A percentile compares a stretch with the other conserved stretches of the same genome.
These are phyloP conservation scores for Tenualosa ilisha DNA, from an alignment of 2,797 vertebrate species.

Conservation along the genomic window DNA sequence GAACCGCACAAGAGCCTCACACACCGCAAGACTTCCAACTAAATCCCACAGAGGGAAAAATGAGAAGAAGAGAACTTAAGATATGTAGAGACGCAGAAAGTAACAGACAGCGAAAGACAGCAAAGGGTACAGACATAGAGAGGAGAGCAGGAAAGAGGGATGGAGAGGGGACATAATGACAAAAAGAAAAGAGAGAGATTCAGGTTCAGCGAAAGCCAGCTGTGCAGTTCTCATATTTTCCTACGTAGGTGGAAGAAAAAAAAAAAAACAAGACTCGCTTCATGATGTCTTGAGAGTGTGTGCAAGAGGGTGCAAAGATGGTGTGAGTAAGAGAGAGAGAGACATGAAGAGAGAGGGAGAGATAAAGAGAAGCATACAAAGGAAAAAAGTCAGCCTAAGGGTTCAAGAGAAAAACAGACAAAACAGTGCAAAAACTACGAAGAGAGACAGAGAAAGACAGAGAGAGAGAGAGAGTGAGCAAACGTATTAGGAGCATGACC, in stretches of 20 bases:
- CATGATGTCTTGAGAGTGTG: not conserved
- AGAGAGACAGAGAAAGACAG: conserved; percentile 35
- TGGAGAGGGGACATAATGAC: not conserved
- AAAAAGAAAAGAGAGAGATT: not conserved
- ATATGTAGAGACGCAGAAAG: not conserved
- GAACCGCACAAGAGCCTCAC: conserved; percentile 35
- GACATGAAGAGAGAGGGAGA: conserved; percentile 9
- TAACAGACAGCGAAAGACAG: not conserved
- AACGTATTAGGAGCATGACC: not conserved
- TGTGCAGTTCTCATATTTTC: conserved; percentile 80
- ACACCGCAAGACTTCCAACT: not conserved
- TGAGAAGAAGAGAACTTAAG: not conserved
- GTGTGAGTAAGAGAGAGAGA: conserved; percentile 35
- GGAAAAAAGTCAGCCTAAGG: conserved; percentile 32
- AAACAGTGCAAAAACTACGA: not conserved
- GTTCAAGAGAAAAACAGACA: conserved; percentile 18
- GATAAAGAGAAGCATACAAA: conserved; percentile 55
- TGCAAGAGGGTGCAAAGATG: conserved; percentile 55
- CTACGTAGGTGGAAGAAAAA: conserved; percentile 88
- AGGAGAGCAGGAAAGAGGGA: not conserved
- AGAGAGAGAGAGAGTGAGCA: not conserved
- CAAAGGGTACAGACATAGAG: not conserved
- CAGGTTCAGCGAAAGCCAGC: conserved; percentile 61
- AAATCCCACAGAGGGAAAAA: not conserved
- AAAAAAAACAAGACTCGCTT: conserved; percentile 60